A percentile compares a stretch with the other conserved stretches of the same genome.
Conservation (phyloP, 2,888 invertebrate species). For the Latrodectus elegans region DNA sequence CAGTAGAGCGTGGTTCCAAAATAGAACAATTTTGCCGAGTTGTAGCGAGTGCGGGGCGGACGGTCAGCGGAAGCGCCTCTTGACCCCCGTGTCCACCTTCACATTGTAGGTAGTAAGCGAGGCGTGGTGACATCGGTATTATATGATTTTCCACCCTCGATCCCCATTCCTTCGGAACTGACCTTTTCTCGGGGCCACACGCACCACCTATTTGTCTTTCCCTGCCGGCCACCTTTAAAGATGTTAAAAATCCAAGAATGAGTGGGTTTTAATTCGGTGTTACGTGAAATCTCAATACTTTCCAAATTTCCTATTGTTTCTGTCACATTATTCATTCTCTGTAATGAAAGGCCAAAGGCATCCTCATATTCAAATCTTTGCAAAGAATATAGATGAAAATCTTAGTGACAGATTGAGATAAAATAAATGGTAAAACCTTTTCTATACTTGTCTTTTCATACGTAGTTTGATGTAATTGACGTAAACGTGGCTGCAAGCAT, state of each 20-base stretch:
- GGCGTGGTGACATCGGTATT: conserved; percentile 18
- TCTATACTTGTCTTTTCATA: no score
- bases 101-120: conserved; percentile 32
- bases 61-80: conserved; percentile 64
- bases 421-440: no score
- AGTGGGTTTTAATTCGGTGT: not conserved
- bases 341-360: no score
- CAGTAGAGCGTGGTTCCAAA: conserved; percentile 58
- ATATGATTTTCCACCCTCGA: not conserved
- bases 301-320: no score
- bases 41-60: conserved; percentile 33
- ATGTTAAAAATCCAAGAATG: not conserved
- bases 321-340: no score
- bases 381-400: no score
- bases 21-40: conserved; percentile 40
- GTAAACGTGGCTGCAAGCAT: no score
- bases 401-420: no score
- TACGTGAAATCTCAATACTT: no score
- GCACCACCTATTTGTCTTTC: conserved; percentile 29
- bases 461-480: no score
- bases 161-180: conserved; percentile 9
- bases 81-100: conserved; percentile 40
- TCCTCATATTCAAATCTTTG: no score
- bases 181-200: not conserved
- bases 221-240: not conserved